A percentile compares a stretch with the other conserved stretches of the same genome.
These are phyloP conservation scores for Drosophila neotestacea DNA, from an alignment of 2,888 invertebrate genomes.

Conservation along the genomic window DNA sequence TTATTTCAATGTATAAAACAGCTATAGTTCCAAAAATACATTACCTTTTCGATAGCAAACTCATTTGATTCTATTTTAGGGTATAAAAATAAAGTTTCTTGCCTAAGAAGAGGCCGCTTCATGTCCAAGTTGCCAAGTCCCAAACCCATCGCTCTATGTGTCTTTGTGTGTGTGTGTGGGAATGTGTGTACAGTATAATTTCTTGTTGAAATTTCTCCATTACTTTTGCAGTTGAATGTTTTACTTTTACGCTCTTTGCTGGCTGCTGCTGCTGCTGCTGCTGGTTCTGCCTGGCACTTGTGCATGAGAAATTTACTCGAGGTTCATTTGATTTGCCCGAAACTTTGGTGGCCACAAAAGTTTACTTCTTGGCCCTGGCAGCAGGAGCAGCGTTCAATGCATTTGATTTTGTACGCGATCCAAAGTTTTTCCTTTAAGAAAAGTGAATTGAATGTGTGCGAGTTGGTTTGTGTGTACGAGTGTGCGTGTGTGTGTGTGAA, in stretches of 20 bases:
- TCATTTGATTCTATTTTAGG: slow-evolving; percentile 16
- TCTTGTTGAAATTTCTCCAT: slow-evolving; percentile 77
- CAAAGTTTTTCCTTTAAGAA: slow-evolving; percentile 64
- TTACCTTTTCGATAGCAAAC: background rate
- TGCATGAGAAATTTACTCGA: slow-evolving; percentile 74
- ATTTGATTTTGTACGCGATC: slow-evolving; percentile 71
- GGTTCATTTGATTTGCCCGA: slow-evolving; percentile 78
- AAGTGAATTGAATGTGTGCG: slow-evolving; percentile 37
- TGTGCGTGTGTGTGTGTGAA: slow-evolving; percentile 6
- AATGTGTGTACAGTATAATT: slow-evolving; percentile 66
- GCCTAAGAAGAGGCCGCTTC: slow-evolving; percentile 26
- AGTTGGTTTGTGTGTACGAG: background rate
- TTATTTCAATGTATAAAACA: too few relatives aligned
- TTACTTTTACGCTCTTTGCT: slow-evolving; percentile 68
- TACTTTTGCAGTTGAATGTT: slow-evolving; percentile 80
- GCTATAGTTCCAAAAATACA: background rate
- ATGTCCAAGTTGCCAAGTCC: slow-evolving; percentile 36
- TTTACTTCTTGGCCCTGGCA: slow-evolving; percentile 61
- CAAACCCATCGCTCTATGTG: background rate
- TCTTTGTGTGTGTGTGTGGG: slow-evolving; percentile 25
- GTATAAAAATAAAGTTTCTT: slow-evolving; percentile 55
- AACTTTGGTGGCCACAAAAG: slow-evolving; percentile 81
- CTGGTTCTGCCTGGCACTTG: slow-evolving; percentile 43
- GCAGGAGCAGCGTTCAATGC: slow-evolving; percentile 69
- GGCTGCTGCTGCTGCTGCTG: slow-evolving; percentile 17